Conservation (phyloP, 1,140 invertebrate species). For the Bombus pascuorum region DNA sequence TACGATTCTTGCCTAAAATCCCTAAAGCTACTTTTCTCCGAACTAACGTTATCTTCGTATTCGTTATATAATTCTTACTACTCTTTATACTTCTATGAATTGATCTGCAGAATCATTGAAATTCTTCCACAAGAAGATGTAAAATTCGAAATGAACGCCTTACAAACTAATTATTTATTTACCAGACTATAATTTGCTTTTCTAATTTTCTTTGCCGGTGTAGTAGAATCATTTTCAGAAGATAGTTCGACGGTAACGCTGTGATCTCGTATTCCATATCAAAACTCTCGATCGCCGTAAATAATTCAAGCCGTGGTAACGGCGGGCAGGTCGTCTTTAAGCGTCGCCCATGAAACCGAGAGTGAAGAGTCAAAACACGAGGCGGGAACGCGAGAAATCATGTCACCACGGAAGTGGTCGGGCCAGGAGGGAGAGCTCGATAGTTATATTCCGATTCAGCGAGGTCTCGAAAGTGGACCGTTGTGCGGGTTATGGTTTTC, state of each 20-base stretch:
- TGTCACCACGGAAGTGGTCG: constrained; percentile 24
- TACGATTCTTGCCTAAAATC: background rate
- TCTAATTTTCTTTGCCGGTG: background rate
- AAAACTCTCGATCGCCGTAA: constrained; percentile 12
- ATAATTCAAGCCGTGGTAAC: constrained; percentile 28
- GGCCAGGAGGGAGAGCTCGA: constrained; percentile 13
- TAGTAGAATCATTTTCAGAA: background rate
- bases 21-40: background rate
- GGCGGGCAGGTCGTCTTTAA: constrained; percentile 33
- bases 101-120: too few relatives aligned
- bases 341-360: constrained; percentile 25
- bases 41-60: background rate
- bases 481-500: constrained; percentile 77
- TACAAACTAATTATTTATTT: too few relatives aligned
- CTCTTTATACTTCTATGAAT: too few relatives aligned
- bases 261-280: background rate
- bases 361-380: constrained; percentile 38
- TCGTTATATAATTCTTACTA: background rate
- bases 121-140: too few relatives aligned
- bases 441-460: constrained; percentile 54
- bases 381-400: constrained; percentile 28
- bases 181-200: too few relatives aligned
- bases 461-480: constrained; percentile 69
- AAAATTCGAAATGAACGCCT: too few relatives aligned
- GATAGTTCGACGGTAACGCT: background rate